Evolutionary conservation across 92 coral and sea anemone genomes (phyloP).

Genomic region (Umimayanthus chanpuru): DNA sequence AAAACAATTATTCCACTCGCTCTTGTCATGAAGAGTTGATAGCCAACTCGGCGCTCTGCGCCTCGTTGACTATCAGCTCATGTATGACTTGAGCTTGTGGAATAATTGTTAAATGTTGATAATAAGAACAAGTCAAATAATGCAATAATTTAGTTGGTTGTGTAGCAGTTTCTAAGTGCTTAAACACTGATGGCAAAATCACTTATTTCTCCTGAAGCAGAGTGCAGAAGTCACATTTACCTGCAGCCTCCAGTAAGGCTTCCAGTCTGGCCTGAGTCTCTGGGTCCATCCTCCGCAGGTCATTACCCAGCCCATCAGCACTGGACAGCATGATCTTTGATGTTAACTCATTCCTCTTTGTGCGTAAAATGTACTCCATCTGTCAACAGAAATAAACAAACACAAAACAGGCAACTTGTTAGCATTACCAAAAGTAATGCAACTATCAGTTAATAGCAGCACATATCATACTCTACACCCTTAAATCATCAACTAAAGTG

Average conservation of each 20-base stretch:
- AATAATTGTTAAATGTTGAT: too few relatives aligned
- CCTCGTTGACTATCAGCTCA: too few relatives aligned
- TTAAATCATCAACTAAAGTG: too few relatives aligned
- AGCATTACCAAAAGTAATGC: neutral
- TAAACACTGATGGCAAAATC: neutral
- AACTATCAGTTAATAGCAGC: too few relatives aligned
- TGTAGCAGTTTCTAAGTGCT: too few relatives aligned
- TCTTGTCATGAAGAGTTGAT: too few relatives aligned
- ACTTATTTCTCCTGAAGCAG: neutral
- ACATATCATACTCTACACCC: too few relatives aligned
- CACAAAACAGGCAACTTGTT: neutral
- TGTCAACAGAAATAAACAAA: conserved; percentile 35
- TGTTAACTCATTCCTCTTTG: conserved; percentile 90
- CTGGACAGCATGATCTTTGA: conserved; percentile 94
- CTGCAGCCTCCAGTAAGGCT: conserved; percentile 97
- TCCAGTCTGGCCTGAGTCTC: conserved; percentile 98
- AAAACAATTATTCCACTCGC: too few relatives aligned
- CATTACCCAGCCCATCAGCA: conserved; percentile 84
- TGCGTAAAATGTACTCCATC: conserved; percentile 95
- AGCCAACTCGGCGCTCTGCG: too few relatives aligned
- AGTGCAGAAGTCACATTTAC: conserved; percentile 30
- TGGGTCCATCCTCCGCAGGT: conserved; percentile 95
- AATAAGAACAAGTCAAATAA: too few relatives aligned
- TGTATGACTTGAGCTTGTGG: too few relatives aligned
- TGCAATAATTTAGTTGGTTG: too few relatives aligned